Evolutionary conservation across 2,797 vertebrate genomes (phyloP), one percentile per base, ranked within the genome.

Genomic region (Kryptopterus vitreolus): DNA sequence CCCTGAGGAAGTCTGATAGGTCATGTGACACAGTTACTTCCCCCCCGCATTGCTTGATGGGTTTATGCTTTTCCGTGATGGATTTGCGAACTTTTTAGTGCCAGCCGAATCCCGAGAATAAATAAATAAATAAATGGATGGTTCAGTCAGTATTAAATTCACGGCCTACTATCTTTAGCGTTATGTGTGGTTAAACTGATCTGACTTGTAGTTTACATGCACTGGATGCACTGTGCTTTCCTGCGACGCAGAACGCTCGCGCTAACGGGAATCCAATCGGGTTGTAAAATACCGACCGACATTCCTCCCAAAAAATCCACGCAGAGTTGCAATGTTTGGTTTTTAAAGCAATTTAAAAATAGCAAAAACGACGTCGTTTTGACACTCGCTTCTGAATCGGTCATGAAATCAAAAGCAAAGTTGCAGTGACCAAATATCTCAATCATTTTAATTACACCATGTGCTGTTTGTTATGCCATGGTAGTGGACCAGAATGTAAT

Each of bases 71-170:
- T 61, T 58, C 38, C 57, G 29, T 57, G 31, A 16, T 22, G 6
- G 31, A 22, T 55, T 57, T 80, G 31, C n/a, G 33, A 65, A 6
- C 33, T 11, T 63, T 79, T 16, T 33, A 3, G 2, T 66, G 61
- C 22, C 33, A 4, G 63, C 43, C 46, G 53, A 53, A 66, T 53
- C 22, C 20, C 20, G 61, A 35, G 55, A 57, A 10, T 53, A 76
- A 43, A 6, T 7, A 9, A 38, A 5, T 38, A 7, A 7, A 1
- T 43, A 7, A 7, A 7, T 43, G 10, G 10, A 29, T n/a, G 29
- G n/a, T 71, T 18, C 43, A 13, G 66, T 77, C 80, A 81, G 80
- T 81, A 81, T 81, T 81, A 76, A 5, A 24, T 59, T 61, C 5
- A 35, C 62, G 6, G 29, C 53, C 18, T 53, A 33, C 33, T 29